Evolutionary conservation across 2,888 invertebrate genomes (phyloP).

Genomic region (Lacanobia oleracea): DNA sequence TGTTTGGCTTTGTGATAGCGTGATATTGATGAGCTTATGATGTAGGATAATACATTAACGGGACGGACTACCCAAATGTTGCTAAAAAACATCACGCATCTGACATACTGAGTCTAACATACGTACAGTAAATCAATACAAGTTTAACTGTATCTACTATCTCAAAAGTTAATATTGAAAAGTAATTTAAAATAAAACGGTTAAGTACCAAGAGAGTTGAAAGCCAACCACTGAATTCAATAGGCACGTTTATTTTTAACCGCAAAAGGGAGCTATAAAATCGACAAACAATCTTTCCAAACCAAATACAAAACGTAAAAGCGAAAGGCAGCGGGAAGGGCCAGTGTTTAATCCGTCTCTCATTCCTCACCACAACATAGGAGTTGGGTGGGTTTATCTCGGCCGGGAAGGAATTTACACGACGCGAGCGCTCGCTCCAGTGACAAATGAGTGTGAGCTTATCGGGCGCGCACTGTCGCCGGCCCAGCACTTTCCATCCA

Average conservation of each 20-base stretch:
- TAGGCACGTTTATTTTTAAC: constrained; percentile 41
- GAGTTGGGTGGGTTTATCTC: constrained; percentile 85
- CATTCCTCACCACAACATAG: constrained; percentile 66
- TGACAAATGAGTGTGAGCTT: constrained; percentile 88
- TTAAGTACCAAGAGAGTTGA: constrained; percentile 28
- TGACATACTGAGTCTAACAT: background rate
- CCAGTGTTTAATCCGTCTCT: constrained; percentile 74
- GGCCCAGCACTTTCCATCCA: constrained; percentile 70
- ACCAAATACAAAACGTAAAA: constrained; percentile 63
- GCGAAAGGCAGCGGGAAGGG: constrained; percentile 65
- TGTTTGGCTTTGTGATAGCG: background rate
- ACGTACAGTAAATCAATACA: background rate
- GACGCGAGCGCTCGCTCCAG: constrained; percentile 82
- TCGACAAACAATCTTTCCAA: constrained; percentile 60
- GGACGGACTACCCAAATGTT: background rate
- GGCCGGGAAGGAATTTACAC: constrained; percentile 85
- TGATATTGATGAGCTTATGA: background rate
- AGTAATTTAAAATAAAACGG: constrained; percentile 32
- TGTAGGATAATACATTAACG: background rate
- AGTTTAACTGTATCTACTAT: background rate
- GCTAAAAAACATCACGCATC: background rate
- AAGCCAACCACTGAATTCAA: constrained; percentile 41
- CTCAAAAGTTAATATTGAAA: constrained; percentile 11
- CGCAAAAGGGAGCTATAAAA: constrained; percentile 61
- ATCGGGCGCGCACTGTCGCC: constrained; percentile 78